Base-by-base conservation (phyloP, 2,113 vertebrate species). In the Ceyx melanurus region DNA sequence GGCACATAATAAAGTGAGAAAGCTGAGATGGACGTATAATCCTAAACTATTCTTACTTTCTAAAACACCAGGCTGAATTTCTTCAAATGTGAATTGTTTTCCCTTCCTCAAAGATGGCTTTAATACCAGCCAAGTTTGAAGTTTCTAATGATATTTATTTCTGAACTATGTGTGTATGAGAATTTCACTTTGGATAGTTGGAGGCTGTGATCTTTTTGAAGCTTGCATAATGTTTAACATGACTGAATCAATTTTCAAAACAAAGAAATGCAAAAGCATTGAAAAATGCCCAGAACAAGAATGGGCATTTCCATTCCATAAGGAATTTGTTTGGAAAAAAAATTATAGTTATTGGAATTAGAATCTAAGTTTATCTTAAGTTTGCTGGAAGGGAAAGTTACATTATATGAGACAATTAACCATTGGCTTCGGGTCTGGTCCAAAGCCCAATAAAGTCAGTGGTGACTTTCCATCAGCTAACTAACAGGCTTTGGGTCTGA, bases 271-370 rank as follows among this genome's bases (percentile, higher is more conserved):
- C 1, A 0, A 91, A 95, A 61, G 45, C 82, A 88, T 57, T 89
- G 87, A 95, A 92, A 94, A 93, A 88, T 88, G 61, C 79, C 48
- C 82, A 83, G 72, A 89, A 93, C 13, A 72, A 81, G 48, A 89
- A 91, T 42, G 91, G 28, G 54, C 67, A 92, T 93, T 95, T 95
- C 85, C 87, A 94, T 89, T 73, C 75, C 94, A 93, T 92, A 91
- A 95, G 85, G 91, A 94, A 93, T 95, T 86, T 81, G 82, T 95
- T 91, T 96, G 96, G 93, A 92, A 96, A 96, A 95, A 91, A 95
- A 91, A 88, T 57, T 93, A 82, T 64, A 57, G 78, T 79, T 90
- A 91, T 93, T 93, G 79, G 95, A 94, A 86, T 94, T 96, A 88
- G 85, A 94, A 95, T 89, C 82, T 92, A 82, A 89, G 89, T 93